These are phyloP conservation scores for Poecilus cupreus DNA, from an alignment of 2,888 invertebrate species.

Conservation along the genomic window DNA sequence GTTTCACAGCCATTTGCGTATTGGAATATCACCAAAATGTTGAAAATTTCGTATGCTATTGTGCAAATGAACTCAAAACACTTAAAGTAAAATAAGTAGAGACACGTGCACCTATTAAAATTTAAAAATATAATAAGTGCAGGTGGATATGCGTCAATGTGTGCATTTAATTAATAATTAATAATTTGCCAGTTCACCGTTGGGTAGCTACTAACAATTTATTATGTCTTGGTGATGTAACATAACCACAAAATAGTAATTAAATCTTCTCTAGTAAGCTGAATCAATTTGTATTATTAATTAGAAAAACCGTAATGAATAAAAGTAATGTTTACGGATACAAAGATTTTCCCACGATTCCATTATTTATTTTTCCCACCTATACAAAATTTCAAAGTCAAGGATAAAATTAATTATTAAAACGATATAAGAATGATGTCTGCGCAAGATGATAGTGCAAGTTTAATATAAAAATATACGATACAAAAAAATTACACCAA, in stretches of 20 bases:
- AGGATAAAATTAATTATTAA: neutral
- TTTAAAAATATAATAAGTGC: too few species aligned
- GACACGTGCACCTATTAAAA: neutral
- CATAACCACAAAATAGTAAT: neutral
- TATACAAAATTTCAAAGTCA: neutral
- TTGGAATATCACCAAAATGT: too few species aligned
- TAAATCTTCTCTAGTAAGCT: neutral
- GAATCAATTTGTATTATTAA: neutral
- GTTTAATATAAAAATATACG: neutral
- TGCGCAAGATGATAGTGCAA: neutral
- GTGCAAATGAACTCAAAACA: too few species aligned
- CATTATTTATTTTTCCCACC: neutral
- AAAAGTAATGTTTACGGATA: neutral
- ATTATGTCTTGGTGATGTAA: neutral
- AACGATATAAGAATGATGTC: too few species aligned
- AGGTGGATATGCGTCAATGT: too few species aligned
- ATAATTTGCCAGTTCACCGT: neutral
- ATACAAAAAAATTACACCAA: neutral
- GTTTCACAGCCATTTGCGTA: too few species aligned
- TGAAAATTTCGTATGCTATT: too few species aligned
- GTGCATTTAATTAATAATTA: neutral
- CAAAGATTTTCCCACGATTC: neutral
- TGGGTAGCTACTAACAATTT: neutral
- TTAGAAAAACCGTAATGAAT: neutral
- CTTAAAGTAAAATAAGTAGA: too few species aligned